Base-by-base conservation (phyloP, 2,113 vertebrate species). In the Cichladusa arquata region DNA sequence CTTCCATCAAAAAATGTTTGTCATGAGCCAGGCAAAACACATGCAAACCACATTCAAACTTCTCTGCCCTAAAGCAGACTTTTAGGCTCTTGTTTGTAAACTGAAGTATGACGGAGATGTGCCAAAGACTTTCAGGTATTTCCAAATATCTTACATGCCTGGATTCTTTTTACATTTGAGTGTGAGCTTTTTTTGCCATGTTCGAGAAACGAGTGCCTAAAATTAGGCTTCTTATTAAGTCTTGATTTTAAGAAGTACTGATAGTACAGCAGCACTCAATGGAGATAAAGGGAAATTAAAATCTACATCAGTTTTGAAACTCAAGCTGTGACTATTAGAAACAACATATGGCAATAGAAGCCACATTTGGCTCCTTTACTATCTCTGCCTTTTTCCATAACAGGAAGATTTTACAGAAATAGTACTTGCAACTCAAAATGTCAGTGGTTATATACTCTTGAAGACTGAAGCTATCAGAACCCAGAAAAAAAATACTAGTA, bases 291-390 rank as follows among this genome's bases (percentile, higher is more conserved):
- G 61, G 69, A 92, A 91, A 56, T 92, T 14, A 90, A 92, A 89
- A 92, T 31, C 60, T 81, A 19, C 42, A 65, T 67, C 36, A 61
- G 40, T 85, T 93, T 94, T 91, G 84, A 95, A 95, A 82, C 74
- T 92, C 73, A 77, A 25, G 58, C 91, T 87, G 58, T 73, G 87
- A 65, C 62, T 90, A 89, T 91, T 95, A 78, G 69, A 92, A 93
- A 91, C 61, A 94, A 70, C 91, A 82, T 92, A 95, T 66, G 74
- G 93, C 87, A 69, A 19, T 42, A 82, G 70, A 83, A 89, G 38
- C 61, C 36, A 40, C 36, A 80, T 81, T 95, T 95, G 62, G 38
- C 81, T 90, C 33, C 44, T 92, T 66, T 90, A 92, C n/a, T 86
- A 28, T 82, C 29, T 62, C 64, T 87, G 73, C 45, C 34, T 93